Percentiles rank a stretch among this genome's conserved stretches.
These are phyloP conservation scores for Tetragonula carbonaria DNA, from an alignment of 2,888 invertebrate species.

Conservation along the genomic window DNA sequence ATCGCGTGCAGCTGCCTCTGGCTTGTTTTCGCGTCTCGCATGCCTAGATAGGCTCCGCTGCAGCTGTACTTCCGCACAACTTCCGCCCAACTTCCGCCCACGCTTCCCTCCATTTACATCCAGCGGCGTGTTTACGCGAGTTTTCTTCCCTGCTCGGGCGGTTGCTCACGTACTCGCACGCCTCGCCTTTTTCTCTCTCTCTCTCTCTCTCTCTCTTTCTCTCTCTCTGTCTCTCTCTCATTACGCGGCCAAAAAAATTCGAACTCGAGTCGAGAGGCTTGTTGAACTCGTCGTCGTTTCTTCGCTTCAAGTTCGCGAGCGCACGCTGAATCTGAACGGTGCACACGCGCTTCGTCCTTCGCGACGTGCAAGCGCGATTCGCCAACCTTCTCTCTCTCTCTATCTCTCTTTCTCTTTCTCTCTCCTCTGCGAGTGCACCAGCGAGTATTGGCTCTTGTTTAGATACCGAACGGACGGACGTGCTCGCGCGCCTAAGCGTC, in stretches of 20 bases:
- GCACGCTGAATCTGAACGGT: no score
- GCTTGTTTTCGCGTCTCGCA: constrained; percentile 35
- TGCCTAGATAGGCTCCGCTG: constrained; percentile 20
- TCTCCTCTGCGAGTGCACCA: not conserved
- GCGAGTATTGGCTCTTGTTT: not conserved
- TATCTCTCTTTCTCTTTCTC: no score
- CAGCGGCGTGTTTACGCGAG: constrained; percentile 43
- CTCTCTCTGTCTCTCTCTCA: no score
- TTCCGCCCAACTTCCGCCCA: constrained; percentile 1
- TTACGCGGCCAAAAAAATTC: no score
- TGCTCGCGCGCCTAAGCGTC: not conserved
- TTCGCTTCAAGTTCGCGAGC: no score
- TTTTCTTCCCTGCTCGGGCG: not conserved
- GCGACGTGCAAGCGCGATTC: no score
- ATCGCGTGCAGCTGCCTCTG: constrained; percentile 34
- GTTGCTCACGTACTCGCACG: not conserved
- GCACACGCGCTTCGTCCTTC: no score
- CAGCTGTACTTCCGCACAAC: constrained; percentile 40
- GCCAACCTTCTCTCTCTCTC: no score
- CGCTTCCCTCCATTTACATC: constrained; percentile 25
- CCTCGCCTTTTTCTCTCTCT: no score
- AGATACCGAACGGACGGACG: constrained; percentile 10
- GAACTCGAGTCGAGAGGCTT: no score
- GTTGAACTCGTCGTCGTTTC: no score
- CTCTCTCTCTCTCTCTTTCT: no score